These are phyloP conservation scores for Corythornis madagascariensis DNA, from an alignment of 2,113 vertebrate genomes.

Conservation along the genomic window DNA sequence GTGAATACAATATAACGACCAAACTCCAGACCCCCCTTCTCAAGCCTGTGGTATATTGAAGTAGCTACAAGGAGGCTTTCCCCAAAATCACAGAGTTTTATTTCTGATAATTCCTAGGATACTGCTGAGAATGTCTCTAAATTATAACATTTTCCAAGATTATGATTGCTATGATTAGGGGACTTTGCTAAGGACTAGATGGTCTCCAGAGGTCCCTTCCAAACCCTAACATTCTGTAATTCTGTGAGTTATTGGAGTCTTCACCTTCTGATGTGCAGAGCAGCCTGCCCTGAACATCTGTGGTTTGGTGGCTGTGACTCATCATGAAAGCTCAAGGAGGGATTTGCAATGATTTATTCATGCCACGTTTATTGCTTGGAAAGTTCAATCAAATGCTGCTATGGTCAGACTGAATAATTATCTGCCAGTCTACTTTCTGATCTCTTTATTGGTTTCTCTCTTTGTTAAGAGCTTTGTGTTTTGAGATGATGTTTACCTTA, in stretches of 20 bases:
- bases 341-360: slow-evolving; percentile 44
- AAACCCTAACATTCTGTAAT: too few species aligned
- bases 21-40: neutral
- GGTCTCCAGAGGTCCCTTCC: too few species aligned
- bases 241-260: neutral
- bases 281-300: neutral
- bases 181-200: too few species aligned
- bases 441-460: neutral
- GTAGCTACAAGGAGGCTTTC: neutral
- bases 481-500: neutral
- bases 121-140: neutral
- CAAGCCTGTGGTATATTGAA: fast-evolving
- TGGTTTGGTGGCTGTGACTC: slow-evolving; percentile 45
- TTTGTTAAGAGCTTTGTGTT: neutral
- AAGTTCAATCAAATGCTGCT: neutral
- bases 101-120: neutral
- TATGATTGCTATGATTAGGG: neutral
- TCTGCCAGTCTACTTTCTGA: neutral
- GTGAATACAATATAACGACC: neutral
- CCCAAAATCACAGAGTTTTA: neutral
- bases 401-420: neutral
- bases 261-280: neutral
- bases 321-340: neutral
- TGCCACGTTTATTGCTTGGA: slow-evolving; percentile 39
- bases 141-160: neutral